Percentiles rank a stretch among this genome's conserved stretches.
phyloP scores from a whole-genome alignment of 2,888 invertebrate species.

The Deroplatys truncata region DNA sequence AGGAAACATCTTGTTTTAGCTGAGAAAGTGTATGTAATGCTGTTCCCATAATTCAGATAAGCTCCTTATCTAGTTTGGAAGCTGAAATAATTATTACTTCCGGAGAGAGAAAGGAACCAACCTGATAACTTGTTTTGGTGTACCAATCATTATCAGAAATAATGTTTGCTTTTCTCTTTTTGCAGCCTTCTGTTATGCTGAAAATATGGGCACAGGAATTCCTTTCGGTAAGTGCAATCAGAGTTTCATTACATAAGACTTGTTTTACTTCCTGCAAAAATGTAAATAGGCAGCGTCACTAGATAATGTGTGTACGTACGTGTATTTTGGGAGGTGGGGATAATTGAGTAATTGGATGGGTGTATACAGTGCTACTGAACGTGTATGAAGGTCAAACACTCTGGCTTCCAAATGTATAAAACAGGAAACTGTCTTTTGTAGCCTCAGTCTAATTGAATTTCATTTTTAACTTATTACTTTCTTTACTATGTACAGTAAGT shows the following conservation, averaged over 20 bases:
- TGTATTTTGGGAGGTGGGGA: too few species aligned
- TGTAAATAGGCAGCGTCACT: background rate
- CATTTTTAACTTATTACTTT: too few species aligned
- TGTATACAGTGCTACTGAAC: background rate
- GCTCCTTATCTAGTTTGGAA: background rate
- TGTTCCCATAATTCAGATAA: background rate
- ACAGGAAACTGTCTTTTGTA: too few species aligned
- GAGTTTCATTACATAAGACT: background rate
- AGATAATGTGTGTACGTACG: too few species aligned
- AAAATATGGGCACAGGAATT: constrained; percentile 85
- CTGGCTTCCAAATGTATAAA: too few species aligned
- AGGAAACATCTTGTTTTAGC: background rate
- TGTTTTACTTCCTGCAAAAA: background rate
- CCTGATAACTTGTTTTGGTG: background rate
- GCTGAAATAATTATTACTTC: background rate
- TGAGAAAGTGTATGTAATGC: background rate
- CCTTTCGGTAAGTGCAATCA: constrained; percentile 52
- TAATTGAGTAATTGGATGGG: background rate
- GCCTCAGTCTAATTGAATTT: too few species aligned
- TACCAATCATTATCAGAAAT: background rate
- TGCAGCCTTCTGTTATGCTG: constrained; percentile 76
- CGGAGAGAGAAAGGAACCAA: background rate
- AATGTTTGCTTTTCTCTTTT: constrained; percentile 34
- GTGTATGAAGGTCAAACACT: background rate
- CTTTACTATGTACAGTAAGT: too few species aligned